Base-by-base conservation (phyloP, 2,113 vertebrate species). In the Tupaia tana region DNA sequence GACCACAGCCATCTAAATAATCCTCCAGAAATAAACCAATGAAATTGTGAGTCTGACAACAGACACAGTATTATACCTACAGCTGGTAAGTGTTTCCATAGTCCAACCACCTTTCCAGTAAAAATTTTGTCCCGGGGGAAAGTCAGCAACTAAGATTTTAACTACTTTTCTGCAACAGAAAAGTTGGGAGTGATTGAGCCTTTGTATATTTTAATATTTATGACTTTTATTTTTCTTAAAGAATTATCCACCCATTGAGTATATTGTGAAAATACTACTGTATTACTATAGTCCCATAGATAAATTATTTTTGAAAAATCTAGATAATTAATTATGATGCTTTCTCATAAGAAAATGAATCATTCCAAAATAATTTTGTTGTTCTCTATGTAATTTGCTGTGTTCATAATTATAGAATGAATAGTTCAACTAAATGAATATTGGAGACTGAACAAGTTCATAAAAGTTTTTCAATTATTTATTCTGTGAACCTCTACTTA, bases 1-100 rank as follows among this genome's bases (percentile, higher is more conserved):
- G 98, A 99, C 98, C 98, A 98, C 99, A 99, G 97, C 97, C 98
- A 98, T 98, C 98, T 98, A 99, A 99, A 99, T 99, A 99, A 99
- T 99, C 98, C 98, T 98, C 97, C 98, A 98, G 98, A 98, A 98
- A 98, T 98, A 99, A 98, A 98, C 98, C 98, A 98, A 98, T 98
- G 98, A 98, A 99, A 98, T 96, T 94, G 97, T 98, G 98, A 94
- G 98, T 98, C 97, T 98, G 97, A 98, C 98, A 98, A 99, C 98
- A 99, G 98, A 98, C 98, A 95, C 95, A 61, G 98, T 94, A 98
- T 99, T 99, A 98, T 99, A 98, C 98, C 98, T 98, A 98, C 98
- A 98, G 98, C 98, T 99, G 98, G 98, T 97, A 98, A 99, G 98
- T 98, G 98, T 99, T 99, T 98, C 98, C 98, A 98, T 98, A 98